Evolutionary conservation across 92 coral and sea anemone species (phyloP), one percentile per base, ranked within the genome.

Genomic region (Meandrina meandrites): DNA sequence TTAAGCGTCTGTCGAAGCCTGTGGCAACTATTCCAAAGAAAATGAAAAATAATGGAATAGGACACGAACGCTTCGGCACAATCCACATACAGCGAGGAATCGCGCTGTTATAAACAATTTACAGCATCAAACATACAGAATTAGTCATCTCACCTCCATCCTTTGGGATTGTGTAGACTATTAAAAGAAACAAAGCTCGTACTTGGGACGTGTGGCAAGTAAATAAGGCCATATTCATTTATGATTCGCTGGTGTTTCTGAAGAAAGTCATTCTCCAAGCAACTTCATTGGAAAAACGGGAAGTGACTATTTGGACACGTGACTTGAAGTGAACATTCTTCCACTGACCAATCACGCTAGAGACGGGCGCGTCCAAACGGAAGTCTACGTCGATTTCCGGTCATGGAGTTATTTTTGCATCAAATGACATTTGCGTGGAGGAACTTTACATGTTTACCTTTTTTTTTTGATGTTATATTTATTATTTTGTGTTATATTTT

Each of bases 301-400:
- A 81, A 81, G 77, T 81, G 85, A 68, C 57, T 84, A 88, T 91
- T 88, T 91, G 84, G 91, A 91, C 94, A 91, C 89, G 94, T 91
- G 94, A 91, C 91, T 88, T 72, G 83, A 91, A 78, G 66, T 78
- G 81, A 78, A 27, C 62, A 51, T 78, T 78, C 71, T 57, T 79
- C 11, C 31, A 58, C 21, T 57, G 71, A 79, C 83, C 83, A 79
- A 79, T 79, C 71, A 60, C 71, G 51, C 5, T 60, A 9, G 15
- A 79, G 83, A 79, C 71, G 72, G 83, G 83, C 70, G 83, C 45
- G 83, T 73, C 83, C 50, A 34, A 79, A 64, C 83, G 83, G 83
- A 79, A 79, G 83, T 79, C 31, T 13, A 57, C 81, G 83, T 79
- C 30, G 13, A 56, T 79, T 79, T 79, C 71, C 83, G 35, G 71